phyloP scores from a whole-genome alignment of 2,113 vertebrate genomes.

The Hydropotes inermis region DNA sequence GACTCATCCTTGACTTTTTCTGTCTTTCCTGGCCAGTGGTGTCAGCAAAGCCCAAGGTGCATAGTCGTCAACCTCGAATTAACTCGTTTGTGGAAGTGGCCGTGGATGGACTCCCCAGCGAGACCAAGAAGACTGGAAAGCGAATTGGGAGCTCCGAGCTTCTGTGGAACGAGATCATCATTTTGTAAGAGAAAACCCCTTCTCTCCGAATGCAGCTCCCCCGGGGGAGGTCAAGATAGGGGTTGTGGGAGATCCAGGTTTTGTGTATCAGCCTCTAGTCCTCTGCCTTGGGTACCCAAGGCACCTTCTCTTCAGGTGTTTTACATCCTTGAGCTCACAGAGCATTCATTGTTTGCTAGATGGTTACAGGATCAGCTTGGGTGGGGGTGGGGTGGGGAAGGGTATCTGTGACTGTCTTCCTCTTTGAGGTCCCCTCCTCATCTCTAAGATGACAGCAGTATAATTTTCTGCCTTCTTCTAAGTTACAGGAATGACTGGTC shows the following conservation, averaged over 20 bases:
- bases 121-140: conserved; percentile 96
- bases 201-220: not conserved
- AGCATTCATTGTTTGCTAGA: conserved; percentile 49
- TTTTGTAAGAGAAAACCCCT: conserved; percentile 82
- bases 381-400: not conserved
- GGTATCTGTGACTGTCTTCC: not conserved
- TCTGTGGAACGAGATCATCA: conserved; percentile 95
- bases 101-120: conserved; percentile 88
- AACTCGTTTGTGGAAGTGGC: conserved; percentile 95
- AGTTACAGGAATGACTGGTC: not conserved
- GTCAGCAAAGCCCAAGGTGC: conserved; percentile 92
- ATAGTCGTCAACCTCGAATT: conserved; percentile 86
- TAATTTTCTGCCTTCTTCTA: conserved; percentile 3
- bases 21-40: conserved; percentile 81
- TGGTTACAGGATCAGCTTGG: not conserved
- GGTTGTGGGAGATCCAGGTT: not conserved
- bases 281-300: not conserved
- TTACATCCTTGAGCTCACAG: conserved; percentile 29
- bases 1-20: not conserved
- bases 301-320: not conserved
- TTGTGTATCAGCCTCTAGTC: not conserved
- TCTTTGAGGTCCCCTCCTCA: rapidly evolving
- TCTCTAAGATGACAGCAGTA: not conserved
- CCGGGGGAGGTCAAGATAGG: not conserved
- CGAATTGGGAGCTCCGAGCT: conserved; percentile 91